Base-by-base conservation (phyloP, 2,113 vertebrate genomes). In the Clupea harengus region DNA sequence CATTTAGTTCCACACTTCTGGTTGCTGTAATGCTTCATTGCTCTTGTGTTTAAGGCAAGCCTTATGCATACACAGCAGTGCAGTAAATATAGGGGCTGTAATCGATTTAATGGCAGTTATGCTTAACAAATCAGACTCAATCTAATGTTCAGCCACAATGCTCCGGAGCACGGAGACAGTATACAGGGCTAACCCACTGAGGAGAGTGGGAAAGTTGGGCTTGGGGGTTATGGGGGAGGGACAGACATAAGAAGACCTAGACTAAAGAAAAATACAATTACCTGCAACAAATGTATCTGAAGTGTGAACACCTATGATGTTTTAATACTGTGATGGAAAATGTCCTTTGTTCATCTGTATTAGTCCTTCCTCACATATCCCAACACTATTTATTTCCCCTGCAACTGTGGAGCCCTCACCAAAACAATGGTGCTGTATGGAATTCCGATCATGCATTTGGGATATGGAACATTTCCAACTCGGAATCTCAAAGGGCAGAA, bases 51-150 rank as follows among this genome's bases (percentile, higher is more conserved):
- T 92, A 91, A 91, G 91, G 90, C 45, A 91, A 90, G 92, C 92
- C 92, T 93, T 90, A 93, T 92, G 93, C 93, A 93, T 91, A 93
- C 93, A 93, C 92, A 93, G 90, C 89, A 91, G 88, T 86, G 93
- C 89, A 92, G 93, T 93, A 94, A 94, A 95, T 93, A 93, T 92
- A 91, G 83, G 90, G 90, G 91, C 92, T 91, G 92, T 89, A 90
- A 91, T 91, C 91, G 92, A 93, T 94, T 94, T 94, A 94, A 93
- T 94, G 90, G 90, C 90, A 92, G 92, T 94, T 93, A 94, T 93
- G 92, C 92, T 91, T 94, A 94, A 94, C 92, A 94, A 93, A 94
- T 94, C 91, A 91, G 88, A 91, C 88, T 92, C 92, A 92, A 93
- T 95, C 92, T 93, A 93, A 92, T 92, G 91, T 92, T 93, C 91